These are phyloP conservation scores for Athalia cordata DNA, from an alignment of 2,888 invertebrate species.

Conservation along the genomic window DNA sequence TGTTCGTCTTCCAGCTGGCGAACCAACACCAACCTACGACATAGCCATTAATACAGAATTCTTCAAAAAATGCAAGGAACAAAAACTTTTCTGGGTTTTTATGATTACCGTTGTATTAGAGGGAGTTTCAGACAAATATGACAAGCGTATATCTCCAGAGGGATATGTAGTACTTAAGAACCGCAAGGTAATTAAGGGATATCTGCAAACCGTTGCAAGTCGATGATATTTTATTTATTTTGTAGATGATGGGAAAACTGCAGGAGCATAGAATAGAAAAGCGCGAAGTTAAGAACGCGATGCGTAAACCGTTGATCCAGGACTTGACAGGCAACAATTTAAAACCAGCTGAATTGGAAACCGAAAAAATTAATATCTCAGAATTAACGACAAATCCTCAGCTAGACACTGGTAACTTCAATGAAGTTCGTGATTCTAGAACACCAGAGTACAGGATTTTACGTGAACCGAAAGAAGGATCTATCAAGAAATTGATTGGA, in stretches of 20 bases:
- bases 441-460: constrained; percentile 61
- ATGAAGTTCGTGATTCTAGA: not conserved
- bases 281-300: constrained; percentile 77
- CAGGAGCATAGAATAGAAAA: constrained; percentile 86
- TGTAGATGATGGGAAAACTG: constrained; percentile 80
- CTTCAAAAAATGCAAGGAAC: constrained; percentile 83
- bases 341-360: not conserved
- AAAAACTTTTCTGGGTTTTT: constrained; percentile 85
- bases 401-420: not conserved
- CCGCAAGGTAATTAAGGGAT: constrained; percentile 74
- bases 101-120: constrained; percentile 87
- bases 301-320: constrained; percentile 77
- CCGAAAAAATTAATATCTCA: constrained; percentile 47
- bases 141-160: constrained; percentile 80
- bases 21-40: constrained; percentile 86
- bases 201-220: not conserved
- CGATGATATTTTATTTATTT: not conserved
- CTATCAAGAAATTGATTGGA: constrained; percentile 76
- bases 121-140: constrained; percentile 86
- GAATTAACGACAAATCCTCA: not conserved
- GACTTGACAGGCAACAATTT: constrained; percentile 73
- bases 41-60: constrained; percentile 88
- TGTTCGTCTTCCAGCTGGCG: constrained; percentile 75
- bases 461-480: constrained; percentile 75
- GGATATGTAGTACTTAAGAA: constrained; percentile 83